Evolutionary conservation across 2,797 vertebrate species (phyloP), one percentile per base, ranked within the genome.

Genomic region (Phataginus tricuspis): DNA sequence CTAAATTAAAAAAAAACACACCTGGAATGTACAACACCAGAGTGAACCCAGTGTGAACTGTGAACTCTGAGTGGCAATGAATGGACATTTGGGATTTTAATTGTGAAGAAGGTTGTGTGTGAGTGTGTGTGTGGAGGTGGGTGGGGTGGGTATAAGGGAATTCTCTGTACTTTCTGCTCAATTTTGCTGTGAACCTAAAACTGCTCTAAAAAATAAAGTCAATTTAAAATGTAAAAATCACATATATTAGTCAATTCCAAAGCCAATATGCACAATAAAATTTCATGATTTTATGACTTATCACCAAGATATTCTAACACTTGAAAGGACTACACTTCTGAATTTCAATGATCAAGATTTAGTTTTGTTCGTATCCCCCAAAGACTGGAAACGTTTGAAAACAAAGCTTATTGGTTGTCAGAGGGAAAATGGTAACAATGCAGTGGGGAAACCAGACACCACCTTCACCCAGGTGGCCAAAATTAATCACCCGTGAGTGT

Each of bases 161-260:
- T 45, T 45, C 15, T 31, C 21, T 34, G 1, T n/a, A 49, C 25
- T 79, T 77, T 53, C 64, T 94, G 59, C 37, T 92, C 83, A 59
- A 31, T 75, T 93, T 77, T 92, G 18, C 71, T 90, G 6, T 80
- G 37, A 82, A 77, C 21, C 77, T 51, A 68, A 88, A 87, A 93
- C 13, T 86, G 21, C 72, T 78, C 11, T n/a, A 15, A 77, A 85
- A 94, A 86, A 80, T 12, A 37, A 59, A 72, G 13, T 13, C 63
- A 75, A 72, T 34, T 49, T 66, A 89, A 87, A 74, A 8, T 14
- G 72, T 74, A 7, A 1, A 69, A 83, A 71, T 25, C 29, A 34
- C 21, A 57, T 14, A 55, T 5, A 86, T 51, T 39, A 69, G 68
- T 34, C 71, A 93, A 83, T 82, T 42, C 27, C 37, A 45, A 75